These are phyloP conservation scores for Siniperca chuatsi DNA, from an alignment of 2,113 vertebrate species.

Conservation along the genomic window DNA sequence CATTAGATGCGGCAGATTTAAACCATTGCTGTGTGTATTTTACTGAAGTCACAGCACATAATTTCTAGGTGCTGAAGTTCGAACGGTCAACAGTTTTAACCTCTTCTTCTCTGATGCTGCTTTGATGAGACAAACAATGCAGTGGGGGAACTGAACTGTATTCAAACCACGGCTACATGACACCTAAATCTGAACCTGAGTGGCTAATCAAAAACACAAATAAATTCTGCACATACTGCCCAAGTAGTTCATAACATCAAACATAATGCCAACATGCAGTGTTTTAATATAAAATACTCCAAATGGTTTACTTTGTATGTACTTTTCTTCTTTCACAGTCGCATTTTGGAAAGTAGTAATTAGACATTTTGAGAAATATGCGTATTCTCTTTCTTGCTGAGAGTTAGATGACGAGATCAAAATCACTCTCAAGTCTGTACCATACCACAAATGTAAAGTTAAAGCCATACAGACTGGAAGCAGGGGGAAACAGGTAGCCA, in stretches of 20 bases:
- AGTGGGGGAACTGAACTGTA: not conserved
- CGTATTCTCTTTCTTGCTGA: not conserved
- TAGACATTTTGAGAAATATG: not conserved
- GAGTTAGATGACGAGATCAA: not conserved
- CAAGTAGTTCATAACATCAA: not conserved
- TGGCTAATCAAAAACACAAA: not conserved
- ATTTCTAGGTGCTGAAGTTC: not conserved
- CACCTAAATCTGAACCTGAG: not conserved
- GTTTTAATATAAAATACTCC: not conserved
- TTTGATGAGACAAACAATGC: not conserved
- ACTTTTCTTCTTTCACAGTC: not conserved
- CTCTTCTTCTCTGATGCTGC: not conserved
- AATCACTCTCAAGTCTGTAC: not conserved
- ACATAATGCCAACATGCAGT: not conserved
- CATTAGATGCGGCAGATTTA: constrained; percentile 2
- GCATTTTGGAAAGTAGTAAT: not conserved
- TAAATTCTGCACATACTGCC: not conserved
- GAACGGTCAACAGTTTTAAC: not conserved
- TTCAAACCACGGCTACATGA: not conserved
- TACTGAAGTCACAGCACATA: not conserved
- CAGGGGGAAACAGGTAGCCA: not conserved
- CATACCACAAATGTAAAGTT: not conserved
- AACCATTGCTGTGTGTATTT: not conserved
- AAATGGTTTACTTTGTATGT: not conserved
- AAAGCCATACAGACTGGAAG: not conserved